These are phyloP conservation scores for Exephanes ischioxanthus DNA, from an alignment of 2,888 invertebrate species.

Conservation along the genomic window DNA sequence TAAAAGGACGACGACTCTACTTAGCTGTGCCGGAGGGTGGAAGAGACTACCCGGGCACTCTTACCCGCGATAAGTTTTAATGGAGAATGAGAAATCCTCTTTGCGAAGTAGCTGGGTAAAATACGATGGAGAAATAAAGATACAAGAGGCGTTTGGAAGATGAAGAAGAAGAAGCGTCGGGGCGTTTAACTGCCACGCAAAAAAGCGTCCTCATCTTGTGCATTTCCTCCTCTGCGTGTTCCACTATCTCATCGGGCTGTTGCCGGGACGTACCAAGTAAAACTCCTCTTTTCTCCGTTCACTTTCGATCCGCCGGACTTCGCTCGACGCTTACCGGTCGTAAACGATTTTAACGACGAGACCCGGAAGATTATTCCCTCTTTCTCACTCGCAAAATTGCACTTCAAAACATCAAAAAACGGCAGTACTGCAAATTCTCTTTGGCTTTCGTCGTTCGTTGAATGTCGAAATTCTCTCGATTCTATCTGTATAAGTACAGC, in stretches of 20 bases:
- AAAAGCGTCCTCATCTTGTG: conserved; percentile 27
- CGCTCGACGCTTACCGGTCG: conserved; percentile 27
- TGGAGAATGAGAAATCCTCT: conserved; percentile 48
- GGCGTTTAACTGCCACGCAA: conserved; percentile 43
- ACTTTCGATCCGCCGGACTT: conserved; percentile 31
- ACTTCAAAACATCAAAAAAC: conserved; percentile 6
- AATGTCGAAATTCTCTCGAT: not conserved
- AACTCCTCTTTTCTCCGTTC: not conserved
- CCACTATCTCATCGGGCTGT: conserved; percentile 29
- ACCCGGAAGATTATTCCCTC: conserved; percentile 38
- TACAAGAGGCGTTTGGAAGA: conserved; percentile 24
- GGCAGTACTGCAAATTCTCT: not conserved
- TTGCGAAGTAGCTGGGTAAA: conserved; percentile 13
- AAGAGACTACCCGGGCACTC: conserved; percentile 32
- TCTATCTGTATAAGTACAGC: conserved; percentile 2
- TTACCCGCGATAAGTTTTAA: conserved; percentile 62
- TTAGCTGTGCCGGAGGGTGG: conserved; percentile 6
- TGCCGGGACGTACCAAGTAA: not conserved
- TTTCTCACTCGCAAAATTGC: conserved; percentile 36
- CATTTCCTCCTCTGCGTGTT: conserved; percentile 17
- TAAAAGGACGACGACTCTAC: conserved; percentile 50
- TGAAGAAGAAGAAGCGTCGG: conserved; percentile 27
- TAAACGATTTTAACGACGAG: conserved; percentile 61
- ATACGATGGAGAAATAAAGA: conserved; percentile 21
- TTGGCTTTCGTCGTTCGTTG: conserved; percentile 29